A percentile compares a stretch with the other conserved stretches of the same genome.
Conservation (phyloP, 2,888 invertebrate species). For the Embidobia sp. region DNA sequence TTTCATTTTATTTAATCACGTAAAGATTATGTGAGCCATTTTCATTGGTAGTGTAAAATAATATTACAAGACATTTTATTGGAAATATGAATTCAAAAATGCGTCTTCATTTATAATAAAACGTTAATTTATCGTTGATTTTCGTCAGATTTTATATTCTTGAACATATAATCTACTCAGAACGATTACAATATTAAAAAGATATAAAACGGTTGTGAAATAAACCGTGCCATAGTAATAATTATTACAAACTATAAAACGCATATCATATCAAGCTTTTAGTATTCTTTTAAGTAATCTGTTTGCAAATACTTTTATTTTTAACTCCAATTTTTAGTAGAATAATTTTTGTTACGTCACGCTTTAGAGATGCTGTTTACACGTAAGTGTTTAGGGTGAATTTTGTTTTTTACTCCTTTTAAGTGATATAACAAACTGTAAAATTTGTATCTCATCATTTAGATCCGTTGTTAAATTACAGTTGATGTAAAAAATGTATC, state of each 20-base stretch:
- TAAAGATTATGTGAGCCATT: no score
- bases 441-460: no score
- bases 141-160: neutral
- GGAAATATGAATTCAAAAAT: neutral
- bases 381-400: neutral
- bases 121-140: slow-evolving; percentile 3
- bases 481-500: no score
- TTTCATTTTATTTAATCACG: no score
- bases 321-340: no score
- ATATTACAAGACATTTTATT: slow-evolving; percentile 10
- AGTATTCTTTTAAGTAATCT: slow-evolving; percentile 4
- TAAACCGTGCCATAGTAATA: slow-evolving; percentile 7
- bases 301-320: slow-evolving; percentile 6
- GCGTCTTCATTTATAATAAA: neutral
- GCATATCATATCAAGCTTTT: slow-evolving; percentile 12
- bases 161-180: slow-evolving; percentile 10
- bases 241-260: slow-evolving; percentile 14
- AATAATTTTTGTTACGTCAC: no score
- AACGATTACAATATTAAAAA: slow-evolving; percentile 28
- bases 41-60: no score
- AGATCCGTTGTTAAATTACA: no score
- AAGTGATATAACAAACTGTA: no score
- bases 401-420: no score
- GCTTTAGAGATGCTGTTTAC: neutral
- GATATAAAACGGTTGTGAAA: slow-evolving; percentile 23